phyloP scores from a whole-genome alignment of 2,888 invertebrate species.

The Calliopum simillimum region DNA sequence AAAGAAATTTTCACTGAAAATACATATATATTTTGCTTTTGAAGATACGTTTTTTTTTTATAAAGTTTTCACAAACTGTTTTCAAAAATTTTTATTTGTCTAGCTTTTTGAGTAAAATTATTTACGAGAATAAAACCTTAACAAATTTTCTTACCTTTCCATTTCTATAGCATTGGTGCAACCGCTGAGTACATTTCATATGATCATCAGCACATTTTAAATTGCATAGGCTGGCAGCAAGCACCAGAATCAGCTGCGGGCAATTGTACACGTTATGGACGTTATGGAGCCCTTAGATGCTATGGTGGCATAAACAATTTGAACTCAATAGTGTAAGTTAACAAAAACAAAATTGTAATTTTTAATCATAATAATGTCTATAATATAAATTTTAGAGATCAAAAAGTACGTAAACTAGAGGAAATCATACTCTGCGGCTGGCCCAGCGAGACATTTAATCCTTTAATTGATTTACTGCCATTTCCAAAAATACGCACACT shows the following conservation, averaged over 20 bases:
- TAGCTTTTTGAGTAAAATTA: too few relatives aligned
- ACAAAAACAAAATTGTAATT: neutral
- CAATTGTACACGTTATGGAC: constrained; percentile 56
- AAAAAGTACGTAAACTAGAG: constrained; percentile 49
- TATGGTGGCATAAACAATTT: constrained; percentile 63
- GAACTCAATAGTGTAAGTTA: constrained; percentile 51
- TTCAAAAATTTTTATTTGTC: too few relatives aligned
- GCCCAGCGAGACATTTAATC: constrained; percentile 60
- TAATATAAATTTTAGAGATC: constrained; percentile 42
- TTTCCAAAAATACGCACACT: constrained; percentile 60
- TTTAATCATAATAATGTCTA: neutral
- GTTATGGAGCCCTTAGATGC: constrained; percentile 56
- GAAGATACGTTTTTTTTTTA: too few relatives aligned
- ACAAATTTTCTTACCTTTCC: too few relatives aligned
- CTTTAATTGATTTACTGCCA: constrained; percentile 53
- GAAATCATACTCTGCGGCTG: constrained; percentile 63
- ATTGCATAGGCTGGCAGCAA: constrained; percentile 58
- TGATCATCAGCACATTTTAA: constrained; percentile 47
- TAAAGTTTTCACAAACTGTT: too few relatives aligned
- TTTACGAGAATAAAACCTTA: too few relatives aligned
- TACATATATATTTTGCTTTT: too few relatives aligned
- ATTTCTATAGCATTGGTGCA: constrained; percentile 22
- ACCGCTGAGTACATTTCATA: constrained; percentile 46
- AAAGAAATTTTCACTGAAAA: too few relatives aligned
- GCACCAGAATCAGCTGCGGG: constrained; percentile 57